phyloP scores from a whole-genome alignment of 2,888 invertebrate species.

The Lordiphosa fenestrarum region DNA sequence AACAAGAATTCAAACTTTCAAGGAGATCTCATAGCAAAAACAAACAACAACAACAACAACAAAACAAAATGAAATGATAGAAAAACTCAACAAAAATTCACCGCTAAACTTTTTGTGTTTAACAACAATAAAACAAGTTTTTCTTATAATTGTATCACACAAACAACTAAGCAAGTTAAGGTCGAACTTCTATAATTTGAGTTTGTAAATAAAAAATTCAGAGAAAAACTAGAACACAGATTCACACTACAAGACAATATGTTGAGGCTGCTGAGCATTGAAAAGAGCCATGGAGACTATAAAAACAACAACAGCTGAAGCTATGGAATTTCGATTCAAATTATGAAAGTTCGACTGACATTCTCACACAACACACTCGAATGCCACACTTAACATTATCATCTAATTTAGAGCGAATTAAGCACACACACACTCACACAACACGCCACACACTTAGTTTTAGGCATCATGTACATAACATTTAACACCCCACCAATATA shows the following conservation, averaged over 20 bases:
- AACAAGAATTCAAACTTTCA: constrained; percentile 11
- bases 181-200: too few relatives aligned
- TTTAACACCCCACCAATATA: constrained; percentile 66
- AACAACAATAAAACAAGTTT: constrained; percentile 1
- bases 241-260: too few relatives aligned
- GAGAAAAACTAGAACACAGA: too few relatives aligned
- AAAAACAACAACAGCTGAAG: too few relatives aligned
- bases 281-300: too few relatives aligned
- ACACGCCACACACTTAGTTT: background rate
- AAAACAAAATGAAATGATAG: constrained; percentile 22
- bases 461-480: constrained; percentile 67
- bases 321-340: too few relatives aligned
- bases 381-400: constrained; percentile 1
- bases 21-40: constrained; percentile 27
- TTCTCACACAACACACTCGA: background rate
- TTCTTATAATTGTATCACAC: background rate
- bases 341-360: too few relatives aligned
- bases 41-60: constrained; percentile 29
- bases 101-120: background rate
- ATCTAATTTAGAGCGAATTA: background rate
- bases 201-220: too few relatives aligned
- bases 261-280: too few relatives aligned
- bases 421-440: constrained; percentile 8
- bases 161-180: background rate
- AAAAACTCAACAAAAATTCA: constrained; percentile 7